phyloP scores from a whole-genome alignment of 2,797 vertebrate genomes.

The Argya squamiceps region DNA sequence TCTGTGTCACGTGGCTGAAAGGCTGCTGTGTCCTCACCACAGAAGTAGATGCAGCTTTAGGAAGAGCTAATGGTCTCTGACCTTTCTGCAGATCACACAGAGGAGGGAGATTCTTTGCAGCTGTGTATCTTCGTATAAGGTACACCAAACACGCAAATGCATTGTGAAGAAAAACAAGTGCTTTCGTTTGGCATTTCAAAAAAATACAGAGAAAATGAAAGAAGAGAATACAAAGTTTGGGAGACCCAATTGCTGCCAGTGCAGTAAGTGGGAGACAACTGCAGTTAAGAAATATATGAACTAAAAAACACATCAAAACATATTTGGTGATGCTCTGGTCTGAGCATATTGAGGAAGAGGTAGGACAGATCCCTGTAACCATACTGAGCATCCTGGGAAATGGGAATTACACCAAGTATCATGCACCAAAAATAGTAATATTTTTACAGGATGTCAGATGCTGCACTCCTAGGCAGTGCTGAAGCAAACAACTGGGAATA shows the following conservation, averaged over 20 bases:
- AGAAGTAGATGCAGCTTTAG: background rate
- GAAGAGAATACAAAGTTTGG: background rate
- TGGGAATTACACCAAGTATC: background rate
- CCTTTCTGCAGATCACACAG: background rate
- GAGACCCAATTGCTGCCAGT: background rate
- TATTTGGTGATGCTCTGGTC: background rate
- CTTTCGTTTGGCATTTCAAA: background rate
- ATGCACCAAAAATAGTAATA: background rate
- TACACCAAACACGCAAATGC: background rate
- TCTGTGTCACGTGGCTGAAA: accelerated
- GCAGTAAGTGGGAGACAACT: background rate
- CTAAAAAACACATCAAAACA: background rate
- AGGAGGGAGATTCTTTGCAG: background rate
- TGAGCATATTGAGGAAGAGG: background rate
- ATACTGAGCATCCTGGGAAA: background rate
- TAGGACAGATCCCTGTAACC: background rate
- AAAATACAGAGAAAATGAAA: background rate
- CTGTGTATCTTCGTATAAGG: background rate
- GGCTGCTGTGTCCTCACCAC: background rate
- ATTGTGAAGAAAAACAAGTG: background rate
- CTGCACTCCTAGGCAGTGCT: background rate
- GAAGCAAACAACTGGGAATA: background rate
- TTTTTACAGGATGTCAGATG: background rate
- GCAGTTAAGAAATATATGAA: background rate
- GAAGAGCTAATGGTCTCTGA: background rate